phyloP scores from a whole-genome alignment of 2,888 invertebrate species.

The Trisateles emortualis region DNA sequence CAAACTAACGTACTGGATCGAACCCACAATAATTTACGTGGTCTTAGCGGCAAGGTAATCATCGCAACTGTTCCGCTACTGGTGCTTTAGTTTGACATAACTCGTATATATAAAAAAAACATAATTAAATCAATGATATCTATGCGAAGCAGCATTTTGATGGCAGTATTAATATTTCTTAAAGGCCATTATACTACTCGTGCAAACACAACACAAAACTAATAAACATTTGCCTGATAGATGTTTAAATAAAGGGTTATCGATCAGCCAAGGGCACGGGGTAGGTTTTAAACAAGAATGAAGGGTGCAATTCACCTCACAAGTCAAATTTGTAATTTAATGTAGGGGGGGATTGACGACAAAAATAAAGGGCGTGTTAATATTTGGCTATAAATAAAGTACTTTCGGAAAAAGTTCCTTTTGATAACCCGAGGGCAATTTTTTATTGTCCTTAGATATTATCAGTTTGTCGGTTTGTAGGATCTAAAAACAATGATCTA shows the following conservation, averaged over 20 bases:
- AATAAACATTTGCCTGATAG: constrained; percentile 32
- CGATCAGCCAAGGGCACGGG: constrained; percentile 47
- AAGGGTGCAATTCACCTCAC: constrained; percentile 40
- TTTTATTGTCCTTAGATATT: not conserved
- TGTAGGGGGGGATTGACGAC: constrained; percentile 22
- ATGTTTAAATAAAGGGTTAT: constrained; percentile 48
- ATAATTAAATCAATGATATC: too few species aligned
- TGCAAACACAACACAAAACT: constrained; percentile 32
- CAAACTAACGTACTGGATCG: too few species aligned
- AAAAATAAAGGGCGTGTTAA: constrained; percentile 30
- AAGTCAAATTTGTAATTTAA: constrained; percentile 41
- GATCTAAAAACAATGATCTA: not conserved
- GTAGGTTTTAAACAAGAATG: constrained; percentile 29
- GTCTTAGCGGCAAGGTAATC: too few species aligned
- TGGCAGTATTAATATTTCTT: constrained; percentile 2
- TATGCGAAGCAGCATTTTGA: not conserved
- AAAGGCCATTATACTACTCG: too few species aligned
- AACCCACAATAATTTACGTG: too few species aligned
- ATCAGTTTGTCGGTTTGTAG: too few species aligned
- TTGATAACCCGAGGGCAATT: not conserved
- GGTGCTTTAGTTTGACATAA: too few species aligned
- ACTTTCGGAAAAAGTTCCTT: not conserved
- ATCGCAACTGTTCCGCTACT: too few species aligned
- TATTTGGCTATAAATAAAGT: constrained; percentile 8
- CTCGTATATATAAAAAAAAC: too few species aligned